Conservation (phyloP, 2,888 invertebrate genomes). For the Panzeria rudis region DNA sequence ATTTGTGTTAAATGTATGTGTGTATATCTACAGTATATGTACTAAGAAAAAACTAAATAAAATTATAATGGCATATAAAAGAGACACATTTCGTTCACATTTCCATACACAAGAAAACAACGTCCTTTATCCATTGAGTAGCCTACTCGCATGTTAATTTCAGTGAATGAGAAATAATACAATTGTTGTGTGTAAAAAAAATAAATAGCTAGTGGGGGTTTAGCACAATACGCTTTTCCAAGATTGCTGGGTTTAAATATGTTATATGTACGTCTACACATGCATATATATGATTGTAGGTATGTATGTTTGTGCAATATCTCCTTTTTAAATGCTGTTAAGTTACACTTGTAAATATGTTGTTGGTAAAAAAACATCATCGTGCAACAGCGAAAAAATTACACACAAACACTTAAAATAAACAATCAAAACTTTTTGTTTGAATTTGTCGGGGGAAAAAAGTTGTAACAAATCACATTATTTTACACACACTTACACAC, state of each 20-base stretch:
- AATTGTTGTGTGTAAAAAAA: conserved; percentile 47
- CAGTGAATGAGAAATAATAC: conserved; percentile 17
- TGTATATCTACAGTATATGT: neutral
- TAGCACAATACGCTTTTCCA: conserved; percentile 61
- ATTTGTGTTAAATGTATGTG: neutral
- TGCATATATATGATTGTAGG: neutral
- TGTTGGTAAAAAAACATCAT: conserved; percentile 12
- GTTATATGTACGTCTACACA: neutral
- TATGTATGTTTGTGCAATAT: neutral
- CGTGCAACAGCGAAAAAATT: conserved; percentile 43
- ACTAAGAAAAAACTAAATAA: conserved; percentile 52
- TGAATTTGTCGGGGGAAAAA: conserved; percentile 34
- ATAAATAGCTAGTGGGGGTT: conserved; percentile 61
- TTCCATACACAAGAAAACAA: conserved; percentile 9
- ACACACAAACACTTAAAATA: conserved; percentile 37
- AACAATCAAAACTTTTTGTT: conserved; percentile 59
- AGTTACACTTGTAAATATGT: conserved; percentile 48
- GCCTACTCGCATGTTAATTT: conserved; percentile 36
- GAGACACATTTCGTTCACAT: conserved; percentile 42
- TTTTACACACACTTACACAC: no score
- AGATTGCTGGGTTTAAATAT: conserved; percentile 21
- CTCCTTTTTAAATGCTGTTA: conserved; percentile 22
- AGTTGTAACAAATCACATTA: no score
- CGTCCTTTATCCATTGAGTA: conserved; percentile 42
- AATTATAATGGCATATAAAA: conserved; percentile 56